Evolutionary conservation across 1,140 invertebrate genomes (phyloP).

Genomic region (Saccostrea echinata): DNA sequence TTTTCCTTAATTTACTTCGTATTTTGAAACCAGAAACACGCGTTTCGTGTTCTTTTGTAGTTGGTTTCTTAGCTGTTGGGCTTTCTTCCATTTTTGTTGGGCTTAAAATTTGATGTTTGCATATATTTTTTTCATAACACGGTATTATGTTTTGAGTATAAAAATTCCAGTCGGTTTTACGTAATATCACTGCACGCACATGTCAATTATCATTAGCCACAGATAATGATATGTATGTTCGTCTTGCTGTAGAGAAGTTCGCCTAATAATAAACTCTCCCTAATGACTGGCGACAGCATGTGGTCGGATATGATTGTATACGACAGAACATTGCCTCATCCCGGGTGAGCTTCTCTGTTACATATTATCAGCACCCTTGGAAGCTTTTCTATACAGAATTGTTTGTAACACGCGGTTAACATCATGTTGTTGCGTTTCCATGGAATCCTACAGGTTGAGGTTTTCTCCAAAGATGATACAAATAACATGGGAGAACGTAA

Average conservation of each 20-base stretch:
- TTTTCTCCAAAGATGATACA: background rate
- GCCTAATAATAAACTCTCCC: background rate
- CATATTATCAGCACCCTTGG: constrained; percentile 18
- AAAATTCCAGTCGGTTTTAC: background rate
- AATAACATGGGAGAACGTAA: background rate
- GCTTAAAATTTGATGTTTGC: background rate
- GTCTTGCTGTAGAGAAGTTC: background rate
- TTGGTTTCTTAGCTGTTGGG: background rate
- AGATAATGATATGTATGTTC: background rate
- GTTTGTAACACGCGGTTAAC: constrained; percentile 23
- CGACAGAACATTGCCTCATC: constrained; percentile 4
- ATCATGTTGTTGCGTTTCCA: background rate
- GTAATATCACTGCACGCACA: constrained; percentile 6
- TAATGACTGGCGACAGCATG: constrained; percentile 13
- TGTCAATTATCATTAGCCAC: constrained; percentile 18
- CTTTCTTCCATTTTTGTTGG: background rate
- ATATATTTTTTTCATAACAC: background rate
- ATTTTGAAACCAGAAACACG: background rate
- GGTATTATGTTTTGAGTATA: background rate
- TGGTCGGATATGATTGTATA: background rate
- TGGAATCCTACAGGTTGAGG: background rate
- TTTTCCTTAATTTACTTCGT: background rate
- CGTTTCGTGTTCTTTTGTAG: background rate
- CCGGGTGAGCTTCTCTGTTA: background rate
- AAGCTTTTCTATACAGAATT: background rate